phyloP scores from a whole-genome alignment of 2,888 invertebrate genomes.

The Nasonia oneida region DNA sequence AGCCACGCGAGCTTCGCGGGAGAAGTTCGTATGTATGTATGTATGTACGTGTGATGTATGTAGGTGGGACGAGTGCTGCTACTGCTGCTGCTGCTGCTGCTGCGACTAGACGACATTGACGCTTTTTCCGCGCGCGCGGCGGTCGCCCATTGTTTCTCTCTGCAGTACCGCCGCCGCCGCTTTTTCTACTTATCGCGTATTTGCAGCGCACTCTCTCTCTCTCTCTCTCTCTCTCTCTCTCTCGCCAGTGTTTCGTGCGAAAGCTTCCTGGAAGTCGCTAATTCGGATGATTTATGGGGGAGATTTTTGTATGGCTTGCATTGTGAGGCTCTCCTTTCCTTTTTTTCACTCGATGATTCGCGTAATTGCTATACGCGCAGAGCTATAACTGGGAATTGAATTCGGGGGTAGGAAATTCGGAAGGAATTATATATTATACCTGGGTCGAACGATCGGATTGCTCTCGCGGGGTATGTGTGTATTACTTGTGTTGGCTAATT shows the following conservation, averaged over 20 bases:
- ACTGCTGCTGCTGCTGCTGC: slow-evolving; percentile 7
- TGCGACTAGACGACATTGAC: slow-evolving; percentile 50
- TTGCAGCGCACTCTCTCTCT: not conserved
- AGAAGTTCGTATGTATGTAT: not conserved
- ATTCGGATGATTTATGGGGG: slow-evolving; percentile 7
- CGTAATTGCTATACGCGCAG: not conserved
- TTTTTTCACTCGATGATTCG: not conserved
- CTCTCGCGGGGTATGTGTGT: not conserved
- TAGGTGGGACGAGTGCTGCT: slow-evolving; percentile 8
- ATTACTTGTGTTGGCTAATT: slow-evolving; percentile 8
- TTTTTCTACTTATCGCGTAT: slow-evolving; percentile 30
- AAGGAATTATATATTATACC: not conserved
- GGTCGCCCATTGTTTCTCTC: slow-evolving; percentile 41
- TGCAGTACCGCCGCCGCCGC: slow-evolving; percentile 17
- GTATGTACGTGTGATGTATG: not conserved
- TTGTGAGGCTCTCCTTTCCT: not conserved
- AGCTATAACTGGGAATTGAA: not conserved
- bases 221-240: not conserved
- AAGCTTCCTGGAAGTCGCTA: slow-evolving; percentile 14
- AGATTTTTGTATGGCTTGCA: not conserved
- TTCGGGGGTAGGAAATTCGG: not conserved
- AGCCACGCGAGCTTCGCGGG: slow-evolving; percentile 4
- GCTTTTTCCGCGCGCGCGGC: slow-evolving; percentile 24
- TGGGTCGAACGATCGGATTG: not conserved
- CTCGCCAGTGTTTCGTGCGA: not conserved